phyloP scores from a whole-genome alignment of 2,888 invertebrate species.

The Seira ritae region DNA sequence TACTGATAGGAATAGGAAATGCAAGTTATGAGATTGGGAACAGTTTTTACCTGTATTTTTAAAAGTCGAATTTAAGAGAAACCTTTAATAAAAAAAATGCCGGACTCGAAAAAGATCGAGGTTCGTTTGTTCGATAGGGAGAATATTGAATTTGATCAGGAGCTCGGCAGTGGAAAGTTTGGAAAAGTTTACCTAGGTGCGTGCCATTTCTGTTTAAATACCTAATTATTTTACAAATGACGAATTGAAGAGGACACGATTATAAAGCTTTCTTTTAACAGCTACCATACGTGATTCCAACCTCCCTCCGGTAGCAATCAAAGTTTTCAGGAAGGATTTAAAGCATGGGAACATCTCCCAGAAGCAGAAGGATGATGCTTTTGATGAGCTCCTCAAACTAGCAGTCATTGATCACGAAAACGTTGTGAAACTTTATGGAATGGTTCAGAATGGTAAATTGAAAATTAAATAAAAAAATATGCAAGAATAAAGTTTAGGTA shows the following conservation, averaged over 20 bases:
- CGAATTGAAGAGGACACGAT: background rate
- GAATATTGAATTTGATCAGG: conserved; percentile 30
- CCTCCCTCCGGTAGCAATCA: conserved; percentile 52
- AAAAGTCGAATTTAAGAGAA: too few relatives aligned
- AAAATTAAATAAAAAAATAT: background rate
- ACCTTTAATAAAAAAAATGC: too few relatives aligned
- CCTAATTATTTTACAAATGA: background rate
- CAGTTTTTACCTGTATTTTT: too few relatives aligned
- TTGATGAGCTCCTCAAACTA: conserved; percentile 61
- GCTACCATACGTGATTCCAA: conserved; percentile 26
- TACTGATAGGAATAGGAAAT: too few relatives aligned
- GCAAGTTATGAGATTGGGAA: too few relatives aligned
- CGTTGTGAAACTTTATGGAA: conserved; percentile 66
- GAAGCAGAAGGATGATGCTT: conserved; percentile 54
- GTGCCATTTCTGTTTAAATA: too few relatives aligned
- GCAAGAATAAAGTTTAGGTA: background rate
- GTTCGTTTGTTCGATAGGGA: conserved; percentile 36
- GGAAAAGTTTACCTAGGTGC: conserved; percentile 64
- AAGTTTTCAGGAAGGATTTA: conserved; percentile 55
- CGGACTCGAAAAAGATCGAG: conserved; percentile 25
- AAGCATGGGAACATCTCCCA: conserved; percentile 4
- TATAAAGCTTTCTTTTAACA: conserved; percentile 12
- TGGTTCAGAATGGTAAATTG: conserved; percentile 64
- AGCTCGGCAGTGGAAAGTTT: conserved; percentile 63
- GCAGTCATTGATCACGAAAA: conserved; percentile 67